Percentiles rank a stretch among this genome's conserved stretches.
phyloP scores from a whole-genome alignment of 1,140 invertebrate species.

The Pseudomyrmex concolor region DNA sequence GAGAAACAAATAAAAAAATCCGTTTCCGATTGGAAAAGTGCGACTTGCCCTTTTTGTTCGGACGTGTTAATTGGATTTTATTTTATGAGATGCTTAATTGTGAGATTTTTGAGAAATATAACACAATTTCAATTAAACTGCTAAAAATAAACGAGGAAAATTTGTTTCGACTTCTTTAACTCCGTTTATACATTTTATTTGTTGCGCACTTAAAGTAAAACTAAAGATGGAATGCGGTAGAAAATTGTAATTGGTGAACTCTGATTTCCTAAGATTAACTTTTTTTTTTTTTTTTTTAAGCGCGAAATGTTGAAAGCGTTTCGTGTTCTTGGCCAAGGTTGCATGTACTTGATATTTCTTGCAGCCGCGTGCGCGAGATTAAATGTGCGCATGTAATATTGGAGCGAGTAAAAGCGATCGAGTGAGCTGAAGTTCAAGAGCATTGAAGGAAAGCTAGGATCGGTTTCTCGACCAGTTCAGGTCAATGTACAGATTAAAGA shows the following conservation, averaged over 20 bases:
- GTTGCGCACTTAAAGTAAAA: neutral
- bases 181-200: neutral
- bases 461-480: constrained; percentile 22
- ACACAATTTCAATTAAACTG: neutral
- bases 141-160: too few species aligned
- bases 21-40: neutral
- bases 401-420: constrained; percentile 59
- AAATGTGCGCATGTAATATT: constrained; percentile 33
- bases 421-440: constrained; percentile 73
- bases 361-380: constrained; percentile 29
- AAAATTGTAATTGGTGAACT: constrained; percentile 23
- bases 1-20: neutral
- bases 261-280: neutral
- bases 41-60: too few species aligned
- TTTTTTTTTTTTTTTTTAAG: neutral
- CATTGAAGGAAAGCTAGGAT: constrained; percentile 30
- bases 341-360: constrained; percentile 11
- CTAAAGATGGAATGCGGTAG: neutral
- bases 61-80: neutral
- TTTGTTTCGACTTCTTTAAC: neutral
- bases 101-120: neutral
- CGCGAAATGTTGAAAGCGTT: constrained; percentile 29
- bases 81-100: neutral
- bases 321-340: constrained; percentile 48
- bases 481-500: constrained; percentile 13